Evolutionary conservation across 2,797 vertebrate species (phyloP), one percentile per base, ranked within the genome.

Genomic region (Megalops cyprinoides): DNA sequence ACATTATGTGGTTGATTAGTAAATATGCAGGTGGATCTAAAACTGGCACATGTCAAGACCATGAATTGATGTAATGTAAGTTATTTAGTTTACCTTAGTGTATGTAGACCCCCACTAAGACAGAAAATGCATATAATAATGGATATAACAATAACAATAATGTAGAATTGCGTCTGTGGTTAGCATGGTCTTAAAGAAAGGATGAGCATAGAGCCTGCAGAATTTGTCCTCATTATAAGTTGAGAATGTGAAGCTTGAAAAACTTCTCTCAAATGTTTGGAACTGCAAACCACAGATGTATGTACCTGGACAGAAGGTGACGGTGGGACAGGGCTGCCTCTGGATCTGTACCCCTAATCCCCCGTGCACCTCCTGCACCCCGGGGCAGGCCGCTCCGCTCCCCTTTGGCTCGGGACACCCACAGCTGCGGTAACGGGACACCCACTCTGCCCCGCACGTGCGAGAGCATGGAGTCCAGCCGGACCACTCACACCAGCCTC

Each of bases 401-500:
- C 91, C 91, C 74, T 86, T 91, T 0, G 95, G 94, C 28, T 92
- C 85, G 0, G 96, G 97, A 82, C 97, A 98, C 65, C 90, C 39
- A 6, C 97, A 98, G 88, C 92, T 94, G 76, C 96, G 92, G 88
- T 96, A 96, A 73, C 95, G 93, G 23, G 92, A 90, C 81, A 94
- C 93, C 0, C 71, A 86, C 88, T 97, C 96, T 0, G 87, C 90
- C 39, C 94, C 93, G 3, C 97, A 98, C 0, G 96, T 96, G 87
- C 92, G 92, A 51, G 96, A 95, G 85, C 97, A 97, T 0, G 92
- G 92, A 0, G 94, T 96, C 96, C 96, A 97, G 1, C 91, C 90
- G 0, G 94, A 96, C 97, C 96, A 98, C 0, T 90, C 91, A 62
- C 96, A 97, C 97, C 96, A 97, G 77, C 85, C 85, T 0, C 96